phyloP scores from a whole-genome alignment of 2,113 vertebrate species.

The Microcebus lehilahytsara region DNA sequence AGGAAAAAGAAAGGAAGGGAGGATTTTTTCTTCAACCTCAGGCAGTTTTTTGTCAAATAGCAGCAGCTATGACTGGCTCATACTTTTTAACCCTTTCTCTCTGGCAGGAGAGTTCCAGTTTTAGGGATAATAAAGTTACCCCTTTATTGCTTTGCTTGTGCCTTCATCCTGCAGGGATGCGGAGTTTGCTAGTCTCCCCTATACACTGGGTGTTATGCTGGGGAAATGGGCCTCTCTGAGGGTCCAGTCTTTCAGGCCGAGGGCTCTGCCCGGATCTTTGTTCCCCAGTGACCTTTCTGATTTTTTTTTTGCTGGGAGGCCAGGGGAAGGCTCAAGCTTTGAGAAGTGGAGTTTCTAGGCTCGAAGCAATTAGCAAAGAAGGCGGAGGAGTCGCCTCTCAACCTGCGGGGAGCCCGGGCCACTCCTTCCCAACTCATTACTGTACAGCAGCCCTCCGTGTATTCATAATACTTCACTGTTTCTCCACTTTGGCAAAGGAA shows the following conservation, averaged over 20 bases:
- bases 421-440: not conserved
- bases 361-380: not conserved
- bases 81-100: not conserved
- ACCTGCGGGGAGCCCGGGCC: not conserved
- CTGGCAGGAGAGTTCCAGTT: not conserved
- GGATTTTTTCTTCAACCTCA: not conserved
- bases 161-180: accelerated
- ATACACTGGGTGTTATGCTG: not conserved
- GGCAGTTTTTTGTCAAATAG: not conserved
- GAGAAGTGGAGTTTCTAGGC: not conserved
- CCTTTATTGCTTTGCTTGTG: not conserved
- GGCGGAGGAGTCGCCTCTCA: not conserved
- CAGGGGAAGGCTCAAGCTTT: not conserved
- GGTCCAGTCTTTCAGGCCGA: not conserved
- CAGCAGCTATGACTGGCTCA: not conserved
- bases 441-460: not conserved
- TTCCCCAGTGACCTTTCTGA: not conserved
- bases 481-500: not conserved
- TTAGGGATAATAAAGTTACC: not conserved
- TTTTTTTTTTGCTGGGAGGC: not conserved
- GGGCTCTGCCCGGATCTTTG: not conserved
- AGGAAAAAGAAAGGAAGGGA: not conserved
- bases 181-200: not conserved
- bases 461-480: not conserved
- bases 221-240: not conserved